Conservation (phyloP, 2,797 vertebrate species). For the Cyprinella venusta region DNA sequence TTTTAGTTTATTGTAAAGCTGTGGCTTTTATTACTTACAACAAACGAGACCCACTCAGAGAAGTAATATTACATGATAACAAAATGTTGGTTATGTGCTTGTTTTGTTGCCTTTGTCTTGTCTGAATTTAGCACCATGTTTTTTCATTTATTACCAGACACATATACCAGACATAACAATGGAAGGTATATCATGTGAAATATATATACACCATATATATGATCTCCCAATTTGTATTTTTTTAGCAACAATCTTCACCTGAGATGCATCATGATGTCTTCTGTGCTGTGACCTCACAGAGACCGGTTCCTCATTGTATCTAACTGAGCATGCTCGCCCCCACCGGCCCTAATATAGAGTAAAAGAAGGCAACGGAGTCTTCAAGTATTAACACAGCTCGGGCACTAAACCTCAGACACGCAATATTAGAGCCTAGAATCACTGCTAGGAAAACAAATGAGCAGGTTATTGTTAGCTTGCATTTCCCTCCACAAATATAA, state of each 20-base stretch:
- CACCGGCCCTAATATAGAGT: conserved; percentile 66
- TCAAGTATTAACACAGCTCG: conserved; percentile 79
- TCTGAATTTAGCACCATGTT: conserved; percentile 78
- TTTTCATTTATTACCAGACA: conserved; percentile 61
- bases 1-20: conserved; percentile 54
- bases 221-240: conserved; percentile 47
- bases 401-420: conserved; percentile 74
- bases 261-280: conserved; percentile 71
- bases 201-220: conserved; percentile 45
- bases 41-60: conserved; percentile 56
- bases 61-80: conserved; percentile 44
- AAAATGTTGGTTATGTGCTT: conserved; percentile 54
- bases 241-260: conserved; percentile 65
- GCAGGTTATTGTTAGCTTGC: conserved; percentile 81
- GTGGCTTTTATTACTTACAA: conserved; percentile 53
- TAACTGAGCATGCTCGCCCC: conserved; percentile 67
- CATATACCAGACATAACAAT: conserved; percentile 59
- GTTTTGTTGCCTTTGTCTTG: conserved; percentile 57
- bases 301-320: conserved; percentile 59
- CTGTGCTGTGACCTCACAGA: conserved; percentile 65
- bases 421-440: conserved; percentile 76
- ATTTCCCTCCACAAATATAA: conserved; percentile 79
- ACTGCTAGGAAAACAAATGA: conserved; percentile 73
- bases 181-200: conserved; percentile 51
- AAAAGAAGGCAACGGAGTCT: conserved; percentile 72